These are phyloP conservation scores for Drosophila yooni DNA, from an alignment of 2,888 invertebrate species.

Conservation along the genomic window DNA sequence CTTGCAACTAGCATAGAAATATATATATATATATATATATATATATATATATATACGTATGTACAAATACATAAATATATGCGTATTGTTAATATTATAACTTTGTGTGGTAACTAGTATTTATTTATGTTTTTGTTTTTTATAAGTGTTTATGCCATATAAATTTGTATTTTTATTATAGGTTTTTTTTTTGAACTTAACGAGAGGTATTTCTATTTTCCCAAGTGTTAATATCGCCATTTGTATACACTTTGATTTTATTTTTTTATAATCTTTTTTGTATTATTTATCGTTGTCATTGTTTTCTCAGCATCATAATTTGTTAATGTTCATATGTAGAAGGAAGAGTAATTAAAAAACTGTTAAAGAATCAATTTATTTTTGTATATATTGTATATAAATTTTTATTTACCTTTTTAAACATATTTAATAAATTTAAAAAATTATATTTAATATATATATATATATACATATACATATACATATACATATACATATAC, in stretches of 20 bases:
- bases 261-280: conserved; percentile 25
- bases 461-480: conserved; percentile 28
- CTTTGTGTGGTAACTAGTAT: conserved; percentile 26
- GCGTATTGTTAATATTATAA: conserved; percentile 21
- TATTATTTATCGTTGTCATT: conserved; percentile 45
- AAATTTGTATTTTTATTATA: conserved; percentile 61
- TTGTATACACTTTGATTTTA: conserved; percentile 49
- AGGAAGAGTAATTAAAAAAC: conserved; percentile 30
- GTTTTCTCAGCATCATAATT: conserved; percentile 49
- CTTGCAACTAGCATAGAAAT: conserved; percentile 29
- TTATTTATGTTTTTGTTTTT: conserved; percentile 13
- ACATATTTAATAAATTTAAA: conserved; percentile 74
- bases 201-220: conserved; percentile 86
- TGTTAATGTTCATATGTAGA: conserved; percentile 32
- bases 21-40: conserved; percentile 5
- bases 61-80: conserved; percentile 18
- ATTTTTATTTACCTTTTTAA: conserved; percentile 73
- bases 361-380: conserved; percentile 22
- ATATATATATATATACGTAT: conserved; percentile 26
- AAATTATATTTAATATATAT: conserved; percentile 60
- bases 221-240: conserved; percentile 82
- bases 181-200: conserved; percentile 85
- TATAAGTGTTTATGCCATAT: conserved; percentile 38
- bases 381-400: conserved; percentile 67
- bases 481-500: conserved; percentile 34